Base-by-base conservation (phyloP, 2,113 vertebrate genomes). In the Oreochromis spilurus region DNA sequence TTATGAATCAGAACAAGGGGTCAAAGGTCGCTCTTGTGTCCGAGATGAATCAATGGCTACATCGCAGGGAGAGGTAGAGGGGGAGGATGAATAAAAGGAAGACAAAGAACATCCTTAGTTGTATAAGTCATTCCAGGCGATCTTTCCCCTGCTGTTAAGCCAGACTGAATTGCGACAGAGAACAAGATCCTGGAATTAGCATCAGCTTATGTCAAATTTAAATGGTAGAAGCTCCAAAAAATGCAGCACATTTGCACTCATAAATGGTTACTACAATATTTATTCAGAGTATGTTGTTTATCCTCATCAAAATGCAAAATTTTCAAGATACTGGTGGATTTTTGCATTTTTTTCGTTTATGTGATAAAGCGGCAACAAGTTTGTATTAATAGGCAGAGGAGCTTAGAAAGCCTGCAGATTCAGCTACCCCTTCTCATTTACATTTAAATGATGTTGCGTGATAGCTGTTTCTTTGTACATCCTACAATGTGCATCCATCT, bases 21-120 rank as follows among this genome's bases (percentile, higher is more conserved):
- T 36, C 53, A 84, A 60, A 88, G 85, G 58, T 79, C 19, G 14
- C 24, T 54, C 80, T 84, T 36, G 26, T 62, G 48, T 85, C 50
- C 62, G 54, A 84, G 84, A 93, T 79, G 34, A 91, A 86, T 93
- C 38, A 86, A 21, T 65, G n/a, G 8, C 10, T 21, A 24, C 43
- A 60, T 31, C 31, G 19, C 40, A 38, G 78, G 5, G 19, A 84
- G 62, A 50, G 72, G 52, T 12, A 36, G 83, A 58, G 24, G 3
- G 36, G 43, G 24, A 53, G 79, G 85, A 62, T 70, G 55, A n/a
- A 60, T 36, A n/a, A 34, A 75, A 36, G 19, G 40, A 81, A 72
- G 57, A 84, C 2, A 60, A 16, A 40, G 60, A 72, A 17, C 45
- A 54, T 83, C 31, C 77, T 79, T 31, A 13, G 40, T 58, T 26